Evolutionary conservation across 2,113 vertebrate species (phyloP).

Genomic region (Riparia riparia): DNA sequence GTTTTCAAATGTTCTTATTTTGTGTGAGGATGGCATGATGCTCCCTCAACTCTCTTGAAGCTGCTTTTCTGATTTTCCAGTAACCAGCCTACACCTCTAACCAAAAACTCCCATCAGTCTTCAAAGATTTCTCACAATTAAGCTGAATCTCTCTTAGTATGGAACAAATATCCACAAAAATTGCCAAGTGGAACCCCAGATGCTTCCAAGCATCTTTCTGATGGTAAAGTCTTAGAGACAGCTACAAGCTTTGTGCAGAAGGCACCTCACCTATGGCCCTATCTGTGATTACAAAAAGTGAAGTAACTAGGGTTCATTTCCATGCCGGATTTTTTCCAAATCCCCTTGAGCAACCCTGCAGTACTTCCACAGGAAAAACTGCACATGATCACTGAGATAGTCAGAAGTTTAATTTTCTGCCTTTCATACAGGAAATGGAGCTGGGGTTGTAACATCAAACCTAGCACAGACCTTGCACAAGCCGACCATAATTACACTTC

Average conservation of each 20-base stretch:
- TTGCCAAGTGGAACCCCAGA: background rate
- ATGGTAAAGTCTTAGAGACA: background rate
- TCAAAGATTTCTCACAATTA: background rate
- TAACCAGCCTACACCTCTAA: background rate
- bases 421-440: background rate
- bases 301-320: background rate
- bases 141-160: background rate
- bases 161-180: background rate
- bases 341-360: fast-evolving
- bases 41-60: background rate
- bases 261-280: background rate
- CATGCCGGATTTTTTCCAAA: constrained; percentile 1
- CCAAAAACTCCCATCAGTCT: background rate
- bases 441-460: background rate
- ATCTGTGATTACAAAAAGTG: background rate
- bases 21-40: background rate
- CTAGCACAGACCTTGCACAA: background rate
- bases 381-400: background rate
- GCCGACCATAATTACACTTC: background rate
- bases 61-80: background rate
- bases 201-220: background rate
- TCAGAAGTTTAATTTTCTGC: background rate
- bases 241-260: background rate
- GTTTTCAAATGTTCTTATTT: background rate
- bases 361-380: background rate